These are phyloP conservation scores for Epinotia demarniana DNA, from an alignment of 2,888 invertebrate genomes.

Conservation along the genomic window DNA sequence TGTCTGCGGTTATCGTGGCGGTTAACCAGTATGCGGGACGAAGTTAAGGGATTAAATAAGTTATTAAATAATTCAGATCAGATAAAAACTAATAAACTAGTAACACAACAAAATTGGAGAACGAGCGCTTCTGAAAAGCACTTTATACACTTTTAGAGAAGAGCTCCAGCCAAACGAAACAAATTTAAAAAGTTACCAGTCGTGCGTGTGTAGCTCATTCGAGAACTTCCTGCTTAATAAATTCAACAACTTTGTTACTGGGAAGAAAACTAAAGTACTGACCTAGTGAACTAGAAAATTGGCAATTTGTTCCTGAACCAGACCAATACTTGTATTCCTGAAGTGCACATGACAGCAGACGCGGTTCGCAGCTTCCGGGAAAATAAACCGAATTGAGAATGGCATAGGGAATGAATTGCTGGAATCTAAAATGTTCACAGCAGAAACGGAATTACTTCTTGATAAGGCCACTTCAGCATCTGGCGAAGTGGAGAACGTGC, in stretches of 20 bases:
- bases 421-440: background rate
- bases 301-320: slow-evolving; percentile 36
- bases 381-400: slow-evolving; percentile 3
- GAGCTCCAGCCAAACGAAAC: slow-evolving; percentile 10
- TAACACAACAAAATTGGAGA: background rate
- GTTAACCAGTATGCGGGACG: too few relatives aligned
- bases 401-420: background rate
- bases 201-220: slow-evolving; percentile 3
- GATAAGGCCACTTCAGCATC: too few relatives aligned
- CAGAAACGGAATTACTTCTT: too few relatives aligned
- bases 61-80: background rate
- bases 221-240: slow-evolving; percentile 5
- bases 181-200: slow-evolving; percentile 20
- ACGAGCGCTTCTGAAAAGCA: background rate
- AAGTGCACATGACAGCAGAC: slow-evolving; percentile 38
- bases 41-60: background rate
- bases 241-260: slow-evolving; percentile 31
- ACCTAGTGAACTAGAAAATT: slow-evolving; percentile 44
- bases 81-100: background rate
- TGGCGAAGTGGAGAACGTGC: too few relatives aligned
- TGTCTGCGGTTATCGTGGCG: too few relatives aligned
- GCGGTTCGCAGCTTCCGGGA: slow-evolving; percentile 5
- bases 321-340: slow-evolving; percentile 26
- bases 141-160: background rate
- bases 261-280: slow-evolving; percentile 29